Conservation (phyloP, 2,888 invertebrate genomes). For the Drosophila anomelani region DNA sequence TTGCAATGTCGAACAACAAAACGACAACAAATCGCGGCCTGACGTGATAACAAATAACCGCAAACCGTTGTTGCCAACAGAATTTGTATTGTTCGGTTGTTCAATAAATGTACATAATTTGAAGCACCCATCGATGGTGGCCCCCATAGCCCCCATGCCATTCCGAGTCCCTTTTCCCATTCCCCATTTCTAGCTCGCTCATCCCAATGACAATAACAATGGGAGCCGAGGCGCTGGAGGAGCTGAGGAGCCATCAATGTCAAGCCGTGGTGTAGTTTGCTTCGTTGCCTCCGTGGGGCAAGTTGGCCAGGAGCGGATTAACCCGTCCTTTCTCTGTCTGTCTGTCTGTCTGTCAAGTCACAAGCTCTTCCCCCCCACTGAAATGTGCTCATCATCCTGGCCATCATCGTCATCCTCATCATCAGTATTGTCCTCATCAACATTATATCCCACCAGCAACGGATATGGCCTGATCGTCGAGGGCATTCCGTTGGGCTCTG, state of each 20-base stretch:
- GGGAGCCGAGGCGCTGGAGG: not conserved
- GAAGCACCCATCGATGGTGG: constrained; percentile 27
- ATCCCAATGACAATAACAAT: constrained; percentile 28
- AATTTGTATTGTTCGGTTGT: constrained; percentile 52
- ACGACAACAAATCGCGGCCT: constrained; percentile 78
- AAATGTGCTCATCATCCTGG: constrained; percentile 13
- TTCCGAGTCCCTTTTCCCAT: not conserved
- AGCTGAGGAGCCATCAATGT: constrained; percentile 55
- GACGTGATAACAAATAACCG: constrained; percentile 82
- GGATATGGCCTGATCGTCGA: constrained; percentile 57
- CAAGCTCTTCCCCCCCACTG: not conserved
- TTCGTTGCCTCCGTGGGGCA: constrained; percentile 57
- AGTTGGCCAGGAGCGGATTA: constrained; percentile 39
- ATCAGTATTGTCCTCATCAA: not conserved
- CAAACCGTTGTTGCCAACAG: constrained; percentile 61
- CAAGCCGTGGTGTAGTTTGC: constrained; percentile 63
- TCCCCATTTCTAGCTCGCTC: not conserved
- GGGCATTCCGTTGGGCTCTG: constrained; percentile 62
- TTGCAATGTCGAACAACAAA: constrained; percentile 48
- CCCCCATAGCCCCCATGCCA: not conserved
- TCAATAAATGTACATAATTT: constrained; percentile 69
- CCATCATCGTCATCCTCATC: not conserved
- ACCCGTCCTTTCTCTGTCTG: not conserved
- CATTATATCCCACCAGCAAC: not conserved
- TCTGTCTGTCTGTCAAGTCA: constrained; percentile 6